These are phyloP conservation scores for Agonum fuliginosum DNA, from an alignment of 2,888 invertebrate species.

Conservation along the genomic window DNA sequence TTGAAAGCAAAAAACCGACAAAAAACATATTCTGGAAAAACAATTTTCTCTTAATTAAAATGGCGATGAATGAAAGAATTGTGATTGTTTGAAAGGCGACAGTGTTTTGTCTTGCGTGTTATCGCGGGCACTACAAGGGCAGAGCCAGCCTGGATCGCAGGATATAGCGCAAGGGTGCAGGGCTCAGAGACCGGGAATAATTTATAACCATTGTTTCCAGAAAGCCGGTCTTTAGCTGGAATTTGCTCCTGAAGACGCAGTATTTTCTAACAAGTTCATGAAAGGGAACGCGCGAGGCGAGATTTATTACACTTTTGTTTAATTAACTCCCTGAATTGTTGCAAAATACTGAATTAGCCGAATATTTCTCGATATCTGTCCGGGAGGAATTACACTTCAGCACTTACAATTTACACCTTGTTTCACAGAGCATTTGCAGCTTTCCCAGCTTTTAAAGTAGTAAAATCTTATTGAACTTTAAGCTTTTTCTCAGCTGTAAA, in stretches of 20 bases:
- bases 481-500: background rate
- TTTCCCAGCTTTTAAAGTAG: background rate
- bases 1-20: background rate
- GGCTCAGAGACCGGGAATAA: conserved; percentile 34
- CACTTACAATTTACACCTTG: conserved; percentile 2
- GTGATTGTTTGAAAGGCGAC: conserved; percentile 30
- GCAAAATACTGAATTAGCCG: conserved; percentile 38
- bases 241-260: conserved; percentile 37
- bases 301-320: conserved; percentile 45
- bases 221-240: conserved; percentile 40
- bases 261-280: conserved; percentile 32
- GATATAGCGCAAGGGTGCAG: background rate
- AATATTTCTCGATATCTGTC: conserved; percentile 30
- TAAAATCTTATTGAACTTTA: conserved; percentile 11
- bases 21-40: conserved; percentile 5
- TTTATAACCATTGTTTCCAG: conserved; percentile 52
- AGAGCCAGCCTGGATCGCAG: background rate
- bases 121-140: background rate
- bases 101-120: conserved; percentile 10
- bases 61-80: conserved; percentile 25
- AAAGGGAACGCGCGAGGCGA: background rate
- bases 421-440: background rate
- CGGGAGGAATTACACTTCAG: background rate
- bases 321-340: conserved; percentile 34
- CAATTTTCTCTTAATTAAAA: conserved; percentile 20